These are phyloP conservation scores for Pilophorus perplexus DNA, from an alignment of 2,888 invertebrate species.

Conservation along the genomic window DNA sequence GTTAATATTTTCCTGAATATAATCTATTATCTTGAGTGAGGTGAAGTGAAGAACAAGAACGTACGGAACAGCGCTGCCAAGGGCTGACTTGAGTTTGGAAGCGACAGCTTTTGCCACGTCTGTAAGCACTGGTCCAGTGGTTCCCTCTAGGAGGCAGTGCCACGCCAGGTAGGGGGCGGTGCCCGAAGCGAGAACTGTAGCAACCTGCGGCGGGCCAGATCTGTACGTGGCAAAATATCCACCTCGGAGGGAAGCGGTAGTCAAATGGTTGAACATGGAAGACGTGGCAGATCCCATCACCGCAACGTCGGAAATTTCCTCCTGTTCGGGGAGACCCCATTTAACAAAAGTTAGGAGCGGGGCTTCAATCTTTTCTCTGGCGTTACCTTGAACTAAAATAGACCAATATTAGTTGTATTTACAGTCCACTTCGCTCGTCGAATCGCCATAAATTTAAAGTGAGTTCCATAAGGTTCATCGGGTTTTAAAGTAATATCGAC, in stretches of 20 bases:
- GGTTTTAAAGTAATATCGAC: too few species aligned
- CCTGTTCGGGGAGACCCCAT: conserved; percentile 79
- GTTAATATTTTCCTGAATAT: too few species aligned
- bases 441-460: too few species aligned
- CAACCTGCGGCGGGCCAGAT: conserved; percentile 48
- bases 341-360: conserved; percentile 74
- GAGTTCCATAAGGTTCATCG: too few species aligned
- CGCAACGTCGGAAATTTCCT: conserved; percentile 71
- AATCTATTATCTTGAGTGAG: too few species aligned
- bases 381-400: conserved; percentile 66
- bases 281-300: conserved; percentile 62
- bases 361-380: conserved; percentile 59
- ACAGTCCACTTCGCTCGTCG: too few species aligned
- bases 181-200: conserved; percentile 56
- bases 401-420: too few species aligned
- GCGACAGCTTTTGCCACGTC: conserved; percentile 93
- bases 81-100: conserved; percentile 75
- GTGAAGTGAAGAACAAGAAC: too few species aligned
- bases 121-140: conserved; percentile 73
- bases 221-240: conserved; percentile 31
- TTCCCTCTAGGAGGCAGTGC: conserved; percentile 87
- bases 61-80: conserved; percentile 63
- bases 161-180: conserved; percentile 82
- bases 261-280: conserved; percentile 59
- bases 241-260: conserved; percentile 58